A percentile compares a stretch with the other conserved stretches of the same genome.
phyloP scores from a whole-genome alignment of 1,140 invertebrate genomes.

The Parasteatoda tepidariorum region DNA sequence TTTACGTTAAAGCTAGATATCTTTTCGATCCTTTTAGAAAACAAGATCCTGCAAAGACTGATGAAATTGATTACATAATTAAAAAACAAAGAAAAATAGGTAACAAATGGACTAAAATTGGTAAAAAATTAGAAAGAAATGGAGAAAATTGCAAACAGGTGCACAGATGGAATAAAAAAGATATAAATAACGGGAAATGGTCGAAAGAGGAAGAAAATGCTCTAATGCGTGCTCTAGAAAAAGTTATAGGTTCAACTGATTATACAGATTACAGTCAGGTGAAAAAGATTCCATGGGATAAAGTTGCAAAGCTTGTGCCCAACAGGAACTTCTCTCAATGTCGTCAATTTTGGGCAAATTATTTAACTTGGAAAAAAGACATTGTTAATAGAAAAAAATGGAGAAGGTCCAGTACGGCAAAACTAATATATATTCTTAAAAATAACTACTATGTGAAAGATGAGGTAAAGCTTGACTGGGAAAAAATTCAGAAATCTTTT shows the following conservation, averaged over 20 bases:
- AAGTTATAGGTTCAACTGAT: neutral
- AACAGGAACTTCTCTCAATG: neutral
- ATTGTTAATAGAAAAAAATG: neutral
- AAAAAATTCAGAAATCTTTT: neutral
- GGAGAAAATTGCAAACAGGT: neutral
- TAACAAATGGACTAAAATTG: neutral
- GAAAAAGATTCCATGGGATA: neutral
- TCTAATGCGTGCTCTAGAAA: neutral
- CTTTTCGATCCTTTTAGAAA: neutral
- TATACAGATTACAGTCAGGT: neutral
- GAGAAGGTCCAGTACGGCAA: neutral
- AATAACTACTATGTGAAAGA: neutral
- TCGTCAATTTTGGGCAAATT: neutral
- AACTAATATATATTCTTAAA: neutral
- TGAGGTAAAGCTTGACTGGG: neutral
- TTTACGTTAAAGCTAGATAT: neutral
- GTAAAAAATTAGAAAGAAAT: neutral
- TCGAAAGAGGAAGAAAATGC: neutral
- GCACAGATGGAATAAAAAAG: neutral
- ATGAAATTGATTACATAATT: neutral
- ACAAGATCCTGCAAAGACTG: neutral
- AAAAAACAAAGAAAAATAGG: neutral
- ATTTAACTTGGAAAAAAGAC: neutral
- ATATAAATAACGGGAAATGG: neutral
- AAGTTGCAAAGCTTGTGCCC: neutral